Evolutionary conservation across 2,797 vertebrate genomes (phyloP).

Genomic region (Nothura maculosa): DNA sequence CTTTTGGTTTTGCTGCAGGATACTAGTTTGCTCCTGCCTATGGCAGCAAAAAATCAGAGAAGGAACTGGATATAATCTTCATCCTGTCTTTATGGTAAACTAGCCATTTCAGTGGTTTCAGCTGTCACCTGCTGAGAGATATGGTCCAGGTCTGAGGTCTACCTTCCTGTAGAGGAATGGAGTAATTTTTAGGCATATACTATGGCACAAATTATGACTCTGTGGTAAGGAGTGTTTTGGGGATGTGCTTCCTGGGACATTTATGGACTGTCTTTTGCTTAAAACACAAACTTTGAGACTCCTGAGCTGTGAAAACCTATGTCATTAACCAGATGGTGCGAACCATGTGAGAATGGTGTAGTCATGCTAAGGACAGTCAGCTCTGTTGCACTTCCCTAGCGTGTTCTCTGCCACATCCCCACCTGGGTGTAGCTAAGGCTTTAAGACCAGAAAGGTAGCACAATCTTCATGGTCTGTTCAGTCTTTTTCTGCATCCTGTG

Average conservation of each 20-base stretch:
- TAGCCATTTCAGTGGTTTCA: not conserved
- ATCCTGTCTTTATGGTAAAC: not conserved
- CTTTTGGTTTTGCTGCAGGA: not conserved
- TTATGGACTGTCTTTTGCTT: not conserved
- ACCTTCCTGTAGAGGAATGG: too few relatives aligned
- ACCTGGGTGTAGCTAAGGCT: accelerated
- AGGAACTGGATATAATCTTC: not conserved
- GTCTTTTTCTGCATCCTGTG: not conserved
- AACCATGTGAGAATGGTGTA: not conserved
- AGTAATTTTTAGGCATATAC: not conserved
- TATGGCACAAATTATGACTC: not conserved
- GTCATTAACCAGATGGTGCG: not conserved
- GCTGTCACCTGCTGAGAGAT: not conserved
- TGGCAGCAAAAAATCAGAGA: not conserved
- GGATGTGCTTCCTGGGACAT: not conserved
- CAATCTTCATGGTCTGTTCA: accelerated
- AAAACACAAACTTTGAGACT: not conserved
- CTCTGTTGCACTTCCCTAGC: not conserved
- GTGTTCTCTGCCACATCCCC: not conserved
- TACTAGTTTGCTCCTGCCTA: not conserved
- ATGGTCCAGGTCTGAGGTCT: too few relatives aligned
- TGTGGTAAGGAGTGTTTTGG: not conserved
- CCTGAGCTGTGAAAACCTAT: not conserved
- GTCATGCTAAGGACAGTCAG: not conserved
- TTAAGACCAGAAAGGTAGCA: not conserved